Conservation (phyloP, 2,113 vertebrate species). For the Cyanoderma ruficeps region DNA sequence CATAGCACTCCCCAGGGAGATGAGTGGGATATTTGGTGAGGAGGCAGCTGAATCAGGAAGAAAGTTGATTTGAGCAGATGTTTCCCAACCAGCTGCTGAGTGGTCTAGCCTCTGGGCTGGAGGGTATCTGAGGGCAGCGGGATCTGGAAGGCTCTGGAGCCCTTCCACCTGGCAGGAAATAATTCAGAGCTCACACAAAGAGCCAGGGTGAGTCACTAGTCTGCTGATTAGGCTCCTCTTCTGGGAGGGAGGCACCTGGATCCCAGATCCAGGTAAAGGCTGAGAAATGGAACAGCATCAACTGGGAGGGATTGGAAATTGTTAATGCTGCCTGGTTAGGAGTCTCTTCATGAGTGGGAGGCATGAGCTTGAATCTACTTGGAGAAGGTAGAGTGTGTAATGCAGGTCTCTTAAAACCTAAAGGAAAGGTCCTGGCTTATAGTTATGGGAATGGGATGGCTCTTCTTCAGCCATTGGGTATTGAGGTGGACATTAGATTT, state of each 20-base stretch:
- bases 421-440: neutral
- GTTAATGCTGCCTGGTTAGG: neutral
- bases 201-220: conserved; percentile 54
- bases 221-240: conserved; percentile 64
- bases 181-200: conserved; percentile 34
- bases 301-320: neutral
- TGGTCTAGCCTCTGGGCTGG: conserved; percentile 35
- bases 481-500: neutral
- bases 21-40: neutral
- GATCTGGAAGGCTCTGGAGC: conserved; percentile 21
- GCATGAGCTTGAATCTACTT: neutral
- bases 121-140: conserved; percentile 16
- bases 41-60: conserved; percentile 60
- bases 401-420: neutral
- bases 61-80: conserved; percentile 34
- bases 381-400: neutral
- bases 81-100: conserved; percentile 58
- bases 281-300: neutral
- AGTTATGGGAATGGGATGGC: neutral
- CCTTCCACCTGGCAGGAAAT: conserved; percentile 42
- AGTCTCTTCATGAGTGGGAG: neutral
- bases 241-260: conserved; percentile 53
- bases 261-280: neutral
- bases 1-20: neutral
- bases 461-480: neutral